Evolutionary conservation across 2,113 vertebrate genomes (phyloP).

Genomic region (Gnathonemus echidnorhynchus): DNA sequence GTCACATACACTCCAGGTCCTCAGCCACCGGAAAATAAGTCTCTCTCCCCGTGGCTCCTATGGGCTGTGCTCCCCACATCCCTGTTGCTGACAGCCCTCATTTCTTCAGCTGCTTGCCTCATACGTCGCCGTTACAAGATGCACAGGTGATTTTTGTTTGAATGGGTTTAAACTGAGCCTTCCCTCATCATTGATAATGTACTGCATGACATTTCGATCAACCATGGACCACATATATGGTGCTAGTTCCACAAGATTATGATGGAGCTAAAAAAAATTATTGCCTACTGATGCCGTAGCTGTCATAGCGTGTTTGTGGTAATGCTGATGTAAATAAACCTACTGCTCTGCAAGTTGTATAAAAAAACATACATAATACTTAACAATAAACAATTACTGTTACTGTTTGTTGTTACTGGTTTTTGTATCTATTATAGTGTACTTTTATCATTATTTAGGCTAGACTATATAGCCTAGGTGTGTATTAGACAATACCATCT

Average conservation of each 20-base stretch:
- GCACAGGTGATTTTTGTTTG: conserved; percentile 33
- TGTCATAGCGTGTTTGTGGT: neutral
- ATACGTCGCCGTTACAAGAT: conserved; percentile 17
- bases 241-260: neutral
- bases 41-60: neutral
- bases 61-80: conserved; percentile 21
- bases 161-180: neutral
- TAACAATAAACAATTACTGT: neutral
- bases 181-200: neutral
- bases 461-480: neutral
- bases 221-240: neutral
- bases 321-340: neutral
- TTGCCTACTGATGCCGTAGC: neutral
- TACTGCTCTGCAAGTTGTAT: neutral
- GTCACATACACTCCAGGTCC: conserved; percentile 3
- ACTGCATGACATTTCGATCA: neutral
- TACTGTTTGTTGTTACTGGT: neutral
- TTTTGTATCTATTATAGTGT: neutral
- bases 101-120: conserved; percentile 15
- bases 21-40: neutral
- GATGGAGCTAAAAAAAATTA: neutral
- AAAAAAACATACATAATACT: neutral
- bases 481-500: neutral
- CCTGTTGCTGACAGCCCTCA: conserved; percentile 32
- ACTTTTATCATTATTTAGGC: neutral